Conservation (phyloP, 2,888 invertebrate genomes). For the Melangyna quadrimaculata region DNA sequence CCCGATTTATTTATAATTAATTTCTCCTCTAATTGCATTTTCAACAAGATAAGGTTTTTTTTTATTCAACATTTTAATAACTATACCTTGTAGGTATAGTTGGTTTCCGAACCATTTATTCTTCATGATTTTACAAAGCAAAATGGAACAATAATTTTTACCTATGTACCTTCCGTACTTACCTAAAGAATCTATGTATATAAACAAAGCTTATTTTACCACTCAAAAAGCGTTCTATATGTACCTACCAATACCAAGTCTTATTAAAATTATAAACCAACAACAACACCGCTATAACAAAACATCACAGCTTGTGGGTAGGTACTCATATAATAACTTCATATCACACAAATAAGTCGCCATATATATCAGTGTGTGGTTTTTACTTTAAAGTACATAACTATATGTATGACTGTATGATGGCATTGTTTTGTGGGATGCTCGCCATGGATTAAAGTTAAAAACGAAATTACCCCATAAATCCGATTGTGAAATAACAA, state of each 20-base stretch:
- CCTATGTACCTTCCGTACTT: neutral
- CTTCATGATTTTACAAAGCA: neutral
- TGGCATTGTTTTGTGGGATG: conserved; percentile 65
- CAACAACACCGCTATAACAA: neutral
- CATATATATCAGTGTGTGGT: neutral
- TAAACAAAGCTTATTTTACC: neutral
- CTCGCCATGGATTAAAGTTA: conserved; percentile 62
- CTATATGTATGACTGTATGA: too few relatives aligned
- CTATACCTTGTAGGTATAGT: too few relatives aligned
- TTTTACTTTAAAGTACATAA: neutral
- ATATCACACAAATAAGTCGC: neutral
- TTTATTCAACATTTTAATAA: too few relatives aligned
- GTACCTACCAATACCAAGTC: neutral
- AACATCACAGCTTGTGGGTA: neutral
- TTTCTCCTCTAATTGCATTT: too few relatives aligned
- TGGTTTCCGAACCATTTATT: too few relatives aligned
- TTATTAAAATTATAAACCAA: conserved; percentile 1
- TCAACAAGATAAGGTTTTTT: too few relatives aligned
- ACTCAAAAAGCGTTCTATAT: neutral
- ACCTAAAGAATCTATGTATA: neutral
- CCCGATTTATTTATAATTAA: too few relatives aligned
- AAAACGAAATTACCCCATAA: conserved; percentile 71
- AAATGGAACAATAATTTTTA: neutral
- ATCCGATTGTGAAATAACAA: conserved; percentile 71
- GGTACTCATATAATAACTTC: neutral